phyloP scores from a whole-genome alignment of 2,888 invertebrate genomes.

The Cheilosia urbana region DNA sequence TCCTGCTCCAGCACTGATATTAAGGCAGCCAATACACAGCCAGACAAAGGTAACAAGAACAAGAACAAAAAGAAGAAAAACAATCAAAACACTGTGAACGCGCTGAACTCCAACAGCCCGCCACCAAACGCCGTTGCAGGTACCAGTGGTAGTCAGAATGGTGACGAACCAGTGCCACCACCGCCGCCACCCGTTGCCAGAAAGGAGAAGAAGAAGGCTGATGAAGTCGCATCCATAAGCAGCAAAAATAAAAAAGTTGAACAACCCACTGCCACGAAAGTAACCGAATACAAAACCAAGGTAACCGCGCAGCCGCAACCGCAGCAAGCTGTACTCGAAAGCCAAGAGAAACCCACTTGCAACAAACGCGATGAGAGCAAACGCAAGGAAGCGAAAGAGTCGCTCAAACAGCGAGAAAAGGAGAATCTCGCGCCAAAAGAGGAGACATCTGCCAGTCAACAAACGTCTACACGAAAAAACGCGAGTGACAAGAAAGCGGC shows the following conservation, averaged over 20 bases:
- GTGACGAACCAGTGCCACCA: conserved; percentile 52
- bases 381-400: conserved; percentile 77
- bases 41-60: conserved; percentile 77
- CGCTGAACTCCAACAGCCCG: conserved; percentile 74
- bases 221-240: conserved; percentile 62
- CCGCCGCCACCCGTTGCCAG: conserved; percentile 8
- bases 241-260: conserved; percentile 74
- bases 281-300: conserved; percentile 55
- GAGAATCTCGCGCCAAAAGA: conserved; percentile 82
- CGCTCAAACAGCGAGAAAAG: conserved; percentile 81
- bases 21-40: conserved; percentile 86
- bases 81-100: conserved; percentile 68
- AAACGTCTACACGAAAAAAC: conserved; percentile 66
- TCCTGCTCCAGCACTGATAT: conserved; percentile 94
- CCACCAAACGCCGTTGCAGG: conserved; percentile 45
- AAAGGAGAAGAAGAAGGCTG: conserved; percentile 77
- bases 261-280: conserved; percentile 58
- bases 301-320: conserved; percentile 28
- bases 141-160: conserved; percentile 48
- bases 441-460: conserved; percentile 70
- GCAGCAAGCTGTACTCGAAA: conserved; percentile 64
- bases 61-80: conserved; percentile 79
- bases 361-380: conserved; percentile 56
- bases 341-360: conserved; percentile 47
- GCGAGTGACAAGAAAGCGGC: conserved; percentile 53